A percentile compares a stretch with the other conserved stretches of the same genome.
phyloP scores from a whole-genome alignment of 2,113 vertebrate species.

The human (Homo sapiens) region DNA sequence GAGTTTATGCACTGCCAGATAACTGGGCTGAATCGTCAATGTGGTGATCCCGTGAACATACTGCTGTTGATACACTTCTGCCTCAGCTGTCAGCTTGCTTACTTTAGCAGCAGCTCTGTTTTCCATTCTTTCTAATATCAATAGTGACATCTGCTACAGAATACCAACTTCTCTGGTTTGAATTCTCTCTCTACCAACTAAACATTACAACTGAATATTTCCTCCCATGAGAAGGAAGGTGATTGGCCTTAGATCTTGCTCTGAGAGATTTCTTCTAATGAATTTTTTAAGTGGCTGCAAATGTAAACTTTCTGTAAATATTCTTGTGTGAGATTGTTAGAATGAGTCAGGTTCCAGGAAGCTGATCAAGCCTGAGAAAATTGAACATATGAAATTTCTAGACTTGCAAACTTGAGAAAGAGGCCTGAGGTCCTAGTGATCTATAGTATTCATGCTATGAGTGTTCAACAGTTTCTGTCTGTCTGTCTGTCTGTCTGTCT shows the following conservation, averaged over 20 bases:
- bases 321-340: neutral
- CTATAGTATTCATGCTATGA: neutral
- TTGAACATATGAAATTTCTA: neutral
- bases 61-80: neutral
- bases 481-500: neutral
- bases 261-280: neutral
- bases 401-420: neutral
- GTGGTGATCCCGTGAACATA: neutral
- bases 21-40: neutral
- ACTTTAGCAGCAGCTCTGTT: neutral
- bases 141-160: neutral
- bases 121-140: neutral
- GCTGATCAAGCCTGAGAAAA: conserved; percentile 26
- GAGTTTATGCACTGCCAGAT: neutral
- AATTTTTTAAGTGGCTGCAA: neutral
- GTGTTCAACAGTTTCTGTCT: neutral
- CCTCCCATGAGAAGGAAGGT: neutral
- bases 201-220: neutral
- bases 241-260: neutral
- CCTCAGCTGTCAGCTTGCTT: neutral
- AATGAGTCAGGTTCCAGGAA: neutral
- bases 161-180: neutral
- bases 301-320: neutral
- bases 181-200: neutral
- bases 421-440: neutral